Conservation (phyloP, 2,797 vertebrate species). For the Pygocentrus nattereri region DNA sequence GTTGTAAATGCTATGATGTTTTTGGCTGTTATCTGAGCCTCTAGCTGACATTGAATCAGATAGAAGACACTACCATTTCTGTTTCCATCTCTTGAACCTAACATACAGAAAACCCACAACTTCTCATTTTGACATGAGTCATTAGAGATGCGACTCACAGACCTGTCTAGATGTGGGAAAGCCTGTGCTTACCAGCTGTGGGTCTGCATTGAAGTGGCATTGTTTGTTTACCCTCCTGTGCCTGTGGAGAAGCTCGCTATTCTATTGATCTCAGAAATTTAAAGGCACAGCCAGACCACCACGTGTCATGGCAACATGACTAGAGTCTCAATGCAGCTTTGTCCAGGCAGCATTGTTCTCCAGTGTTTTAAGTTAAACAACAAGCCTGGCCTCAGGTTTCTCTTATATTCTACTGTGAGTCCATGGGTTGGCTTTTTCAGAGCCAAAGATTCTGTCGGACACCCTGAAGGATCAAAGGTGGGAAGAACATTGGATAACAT, state of each 20-base stretch:
- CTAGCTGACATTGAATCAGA: not conserved
- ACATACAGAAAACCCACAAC: not conserved
- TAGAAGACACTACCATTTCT: not conserved
- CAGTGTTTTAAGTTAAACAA: not conserved
- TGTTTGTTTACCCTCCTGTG: slow-evolving; percentile 41
- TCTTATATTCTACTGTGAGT: not conserved
- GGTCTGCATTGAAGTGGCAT: slow-evolving; percentile 27
- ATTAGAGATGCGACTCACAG: slow-evolving; percentile 8
- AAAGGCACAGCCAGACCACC: slow-evolving; percentile 40
- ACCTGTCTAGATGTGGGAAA: slow-evolving; percentile 4
- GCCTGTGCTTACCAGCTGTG: slow-evolving; percentile 23
- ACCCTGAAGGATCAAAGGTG: no score
- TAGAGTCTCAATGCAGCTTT: not conserved
- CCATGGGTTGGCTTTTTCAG: not conserved
- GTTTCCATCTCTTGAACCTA: not conserved
- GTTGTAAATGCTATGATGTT: no score
- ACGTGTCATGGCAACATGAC: slow-evolving; percentile 49
- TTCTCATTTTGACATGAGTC: not conserved
- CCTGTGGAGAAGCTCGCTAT: slow-evolving; percentile 31
- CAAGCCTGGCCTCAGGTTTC: not conserved
- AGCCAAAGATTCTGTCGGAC: not conserved
- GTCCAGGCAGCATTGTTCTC: slow-evolving; percentile 1
- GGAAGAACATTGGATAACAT: no score
- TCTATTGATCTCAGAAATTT: slow-evolving; percentile 55
- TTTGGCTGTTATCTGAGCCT: no score